A percentile compares a stretch with the other conserved stretches of the same genome.
Evolutionary conservation across 2,888 invertebrate species (phyloP).

Genomic region (Lepetodrilus schrolli): DNA sequence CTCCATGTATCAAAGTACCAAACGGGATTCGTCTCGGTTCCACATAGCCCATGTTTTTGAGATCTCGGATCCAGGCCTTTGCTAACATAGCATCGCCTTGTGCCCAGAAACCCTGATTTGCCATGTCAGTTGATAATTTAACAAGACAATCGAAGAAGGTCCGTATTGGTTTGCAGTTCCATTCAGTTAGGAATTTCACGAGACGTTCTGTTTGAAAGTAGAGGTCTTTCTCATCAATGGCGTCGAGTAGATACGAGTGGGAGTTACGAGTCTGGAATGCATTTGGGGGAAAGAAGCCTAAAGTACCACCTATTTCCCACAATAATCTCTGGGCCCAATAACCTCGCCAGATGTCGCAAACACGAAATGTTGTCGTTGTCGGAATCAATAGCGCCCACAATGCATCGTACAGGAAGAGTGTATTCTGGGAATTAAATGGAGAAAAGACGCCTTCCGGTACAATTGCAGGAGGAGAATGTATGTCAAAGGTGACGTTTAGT

Average conservation of each 20-base stretch:
- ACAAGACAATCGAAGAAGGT: constrained; percentile 43
- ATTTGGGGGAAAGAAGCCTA: constrained; percentile 54
- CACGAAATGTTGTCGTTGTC: constrained; percentile 49
- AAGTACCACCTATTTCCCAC: constrained; percentile 48
- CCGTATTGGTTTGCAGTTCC: constrained; percentile 42
- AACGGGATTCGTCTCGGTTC: background rate
- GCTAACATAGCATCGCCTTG: constrained; percentile 31
- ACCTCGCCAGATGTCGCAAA: constrained; percentile 60
- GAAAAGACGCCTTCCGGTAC: constrained; percentile 51
- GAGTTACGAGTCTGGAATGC: constrained; percentile 46
- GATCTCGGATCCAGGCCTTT: background rate
- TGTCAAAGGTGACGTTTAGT: constrained; percentile 53
- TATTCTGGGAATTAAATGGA: constrained; percentile 66
- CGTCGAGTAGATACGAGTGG: constrained; percentile 50
- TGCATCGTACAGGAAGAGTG: constrained; percentile 55
- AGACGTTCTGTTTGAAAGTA: constrained; percentile 46
- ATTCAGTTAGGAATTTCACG: constrained; percentile 38
- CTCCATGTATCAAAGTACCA: background rate
- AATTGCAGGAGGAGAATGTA: constrained; percentile 50
- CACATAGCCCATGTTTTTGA: background rate
- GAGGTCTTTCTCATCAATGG: constrained; percentile 47
- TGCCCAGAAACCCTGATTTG: constrained; percentile 34
- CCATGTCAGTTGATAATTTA: constrained; percentile 40
- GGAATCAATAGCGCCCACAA: constrained; percentile 61
- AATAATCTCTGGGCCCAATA: constrained; percentile 61